Evolutionary conservation across 2,888 invertebrate species (phyloP), one percentile per base, ranked within the genome.

Genomic region (Schizotus pectinicornis): DNA sequence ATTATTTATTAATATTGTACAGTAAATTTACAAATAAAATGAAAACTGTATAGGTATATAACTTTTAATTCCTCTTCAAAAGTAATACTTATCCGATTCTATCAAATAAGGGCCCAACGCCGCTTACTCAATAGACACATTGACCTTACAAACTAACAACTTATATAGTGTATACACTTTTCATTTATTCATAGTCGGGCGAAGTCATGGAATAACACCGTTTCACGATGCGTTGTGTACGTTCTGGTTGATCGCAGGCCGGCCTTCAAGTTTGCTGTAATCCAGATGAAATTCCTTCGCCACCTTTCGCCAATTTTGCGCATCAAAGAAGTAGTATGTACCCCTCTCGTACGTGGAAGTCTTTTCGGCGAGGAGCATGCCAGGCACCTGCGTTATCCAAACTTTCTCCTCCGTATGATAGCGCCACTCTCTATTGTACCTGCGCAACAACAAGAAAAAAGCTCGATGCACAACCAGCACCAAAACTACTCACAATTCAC

Each of bases 271-370:
- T 85, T 98, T 97, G 84, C 95, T 95, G 86, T 98, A 98, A 84
- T 99, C 98, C 82, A 99, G 86, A 84, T 95, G 92, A 86, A 99
- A 97, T 83, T 98, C 98, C 83, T 98, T 98, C 78, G 96, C 91
- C 79, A 97, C 95, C 86, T 98, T 98, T 80, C 98, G 88, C 98
- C 99, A 99, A 83, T 93, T 97, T 82, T 95, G 93, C 78, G 95
- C 95, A 84, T 99, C 99, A 81, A 99, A 99, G 84, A 97, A 97
- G 84, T 95, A 98, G 85, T 99, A 99, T 75, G 97, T 98, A 83
- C 98, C 98, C 77, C 97, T 88, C 85, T 99, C 98, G 83, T 95
- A 98, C 70, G 94, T 93, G 74, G 90, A 88, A 67, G 95, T 97
- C 83, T 98, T 98, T 81, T 98, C 95, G 72, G 93, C 88, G 77